Evolutionary conservation across 92 coral and sea anemone genomes (phyloP).

Genomic region (Siderastrea radians): DNA sequence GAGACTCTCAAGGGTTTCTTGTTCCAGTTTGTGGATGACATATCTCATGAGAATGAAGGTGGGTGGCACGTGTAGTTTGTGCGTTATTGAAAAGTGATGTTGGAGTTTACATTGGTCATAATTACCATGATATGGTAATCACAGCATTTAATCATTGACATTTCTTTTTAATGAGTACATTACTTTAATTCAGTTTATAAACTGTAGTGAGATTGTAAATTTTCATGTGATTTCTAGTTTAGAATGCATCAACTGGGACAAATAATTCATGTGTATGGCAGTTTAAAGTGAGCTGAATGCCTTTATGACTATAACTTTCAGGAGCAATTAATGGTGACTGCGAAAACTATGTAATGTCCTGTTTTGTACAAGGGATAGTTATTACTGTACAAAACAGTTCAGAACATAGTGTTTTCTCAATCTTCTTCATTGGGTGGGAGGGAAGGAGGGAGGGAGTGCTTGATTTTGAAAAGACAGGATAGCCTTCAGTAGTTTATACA

Average conservation of each 20-base stretch:
- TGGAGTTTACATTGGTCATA: background rate
- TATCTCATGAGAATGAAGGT: constrained; percentile 1
- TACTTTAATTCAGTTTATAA: background rate
- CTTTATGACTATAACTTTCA: background rate
- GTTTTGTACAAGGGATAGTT: no score
- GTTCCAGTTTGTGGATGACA: constrained; percentile 33
- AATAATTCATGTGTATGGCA: background rate
- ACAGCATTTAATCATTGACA: background rate
- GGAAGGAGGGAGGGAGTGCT: no score
- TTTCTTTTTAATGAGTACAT: background rate
- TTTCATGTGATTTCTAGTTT: background rate
- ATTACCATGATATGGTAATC: background rate
- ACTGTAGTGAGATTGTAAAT: background rate
- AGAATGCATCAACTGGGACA: background rate
- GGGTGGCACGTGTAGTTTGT: background rate
- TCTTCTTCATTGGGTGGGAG: background rate
- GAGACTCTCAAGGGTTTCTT: constrained; percentile 1
- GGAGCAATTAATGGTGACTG: no score
- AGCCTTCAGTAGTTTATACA: background rate
- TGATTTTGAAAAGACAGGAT: background rate
- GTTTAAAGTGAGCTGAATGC: background rate
- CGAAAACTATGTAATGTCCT: no score
- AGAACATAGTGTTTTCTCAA: background rate
- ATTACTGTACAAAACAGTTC: background rate
- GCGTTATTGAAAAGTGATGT: background rate